Percentiles rank a stretch among this genome's conserved stretches.
Evolutionary conservation across 2,797 vertebrate genomes (phyloP).

Genomic region (Saxicola maurus): DNA sequence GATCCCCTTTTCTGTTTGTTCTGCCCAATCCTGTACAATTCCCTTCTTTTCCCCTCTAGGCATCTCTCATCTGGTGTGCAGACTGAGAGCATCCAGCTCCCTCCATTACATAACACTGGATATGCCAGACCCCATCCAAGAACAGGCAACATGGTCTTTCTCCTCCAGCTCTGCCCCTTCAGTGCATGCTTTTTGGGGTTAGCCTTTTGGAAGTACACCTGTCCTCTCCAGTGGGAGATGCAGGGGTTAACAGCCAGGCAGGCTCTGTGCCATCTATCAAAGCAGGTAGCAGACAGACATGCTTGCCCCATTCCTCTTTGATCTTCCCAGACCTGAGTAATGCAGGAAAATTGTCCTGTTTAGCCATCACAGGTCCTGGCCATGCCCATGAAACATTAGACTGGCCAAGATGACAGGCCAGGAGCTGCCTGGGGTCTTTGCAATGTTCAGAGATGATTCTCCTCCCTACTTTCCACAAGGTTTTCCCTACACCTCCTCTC

Average conservation of each 20-base stretch:
- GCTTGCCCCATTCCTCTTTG: slow-evolving; percentile 29
- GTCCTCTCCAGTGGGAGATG: background rate
- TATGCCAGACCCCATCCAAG: background rate
- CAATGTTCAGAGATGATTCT: background rate
- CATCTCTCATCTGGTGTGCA: background rate
- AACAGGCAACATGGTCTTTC: background rate
- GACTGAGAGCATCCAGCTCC: background rate
- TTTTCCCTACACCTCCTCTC: background rate
- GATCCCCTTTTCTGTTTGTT: background rate
- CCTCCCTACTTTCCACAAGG: background rate
- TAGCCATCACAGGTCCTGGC: background rate
- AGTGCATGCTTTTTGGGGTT: background rate
- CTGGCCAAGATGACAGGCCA: background rate
- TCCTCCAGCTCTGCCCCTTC: background rate
- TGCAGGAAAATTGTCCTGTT: slow-evolving; percentile 1
- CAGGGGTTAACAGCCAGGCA: slow-evolving; percentile 56
- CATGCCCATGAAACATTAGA: background rate
- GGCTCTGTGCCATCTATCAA: slow-evolving; percentile 26
- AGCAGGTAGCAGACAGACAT: slow-evolving; percentile 45
- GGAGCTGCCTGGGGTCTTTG: background rate
- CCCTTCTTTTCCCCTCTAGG: background rate
- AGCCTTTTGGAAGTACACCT: background rate
- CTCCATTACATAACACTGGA: background rate
- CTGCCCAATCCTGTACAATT: background rate
- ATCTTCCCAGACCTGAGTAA: slow-evolving; percentile 21